Evolutionary conservation across 2,888 invertebrate genomes (phyloP), one percentile per base, ranked within the genome.

Genomic region (Tribolium freemani): DNA sequence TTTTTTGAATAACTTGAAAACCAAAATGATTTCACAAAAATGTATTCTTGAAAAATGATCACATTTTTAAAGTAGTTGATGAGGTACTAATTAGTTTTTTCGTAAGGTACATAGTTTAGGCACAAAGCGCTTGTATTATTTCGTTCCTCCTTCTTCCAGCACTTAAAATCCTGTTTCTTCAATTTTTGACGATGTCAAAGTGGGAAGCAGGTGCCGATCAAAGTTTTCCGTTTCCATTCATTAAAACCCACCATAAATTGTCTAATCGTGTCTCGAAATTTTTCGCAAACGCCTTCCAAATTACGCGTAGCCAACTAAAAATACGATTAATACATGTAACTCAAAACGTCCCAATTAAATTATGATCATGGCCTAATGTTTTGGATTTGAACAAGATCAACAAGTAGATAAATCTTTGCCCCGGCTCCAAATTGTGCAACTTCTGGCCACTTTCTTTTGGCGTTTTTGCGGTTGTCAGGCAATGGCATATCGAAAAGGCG

Each of bases 401-500:
- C 38, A 38, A 38, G 38, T 6, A 38, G 38, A 38, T 38, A 6
- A 38, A 38, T 38, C 38, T 3, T 8, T 50, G 5, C 3, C 20
- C 50, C n/a, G 3, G 50, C 11, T 50, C 11, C 5, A 10, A n/a
- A 11, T 50, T 50, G 8, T 50, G 10, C 50, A 20, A 10, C 20
- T 50, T 11, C 5, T 10, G 10, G 50, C 50, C 20, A 10, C 11
- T 20, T 13, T 10, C 38, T 38, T 38, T 38, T 38, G 9, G 9
- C n/a, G 8, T 38, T 38, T 38, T 8, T 38, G 9, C 3, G n/a
- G n/a, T 50, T 38, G 8, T 38, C 38, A 38, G 3, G 53, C 9
- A 20, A 4, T 9, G 11, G 45, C 13, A 58, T 20, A 63, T 63
- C 20, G 63, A 57, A 57, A 16, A 67, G 45, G 21, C 30, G 56